Conservation (phyloP, 2,888 invertebrate genomes). For the Eumerus sabulonum region DNA sequence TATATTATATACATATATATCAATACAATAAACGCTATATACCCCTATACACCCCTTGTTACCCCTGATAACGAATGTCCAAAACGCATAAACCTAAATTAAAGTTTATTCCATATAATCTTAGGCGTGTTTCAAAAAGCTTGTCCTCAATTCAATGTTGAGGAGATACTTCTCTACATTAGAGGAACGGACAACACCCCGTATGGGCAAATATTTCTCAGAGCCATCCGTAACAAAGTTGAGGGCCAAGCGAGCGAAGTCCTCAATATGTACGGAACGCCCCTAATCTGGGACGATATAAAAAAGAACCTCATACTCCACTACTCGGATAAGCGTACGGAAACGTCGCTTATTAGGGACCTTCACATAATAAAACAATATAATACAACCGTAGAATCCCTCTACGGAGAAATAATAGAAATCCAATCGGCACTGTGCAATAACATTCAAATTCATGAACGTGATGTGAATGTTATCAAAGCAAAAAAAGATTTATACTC, state of each 20-base stretch:
- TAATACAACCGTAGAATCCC: slow-evolving; percentile 51
- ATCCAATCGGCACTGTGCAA: slow-evolving; percentile 63
- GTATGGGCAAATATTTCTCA: not conserved
- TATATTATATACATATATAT: not conserved
- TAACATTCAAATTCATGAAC: slow-evolving; percentile 65
- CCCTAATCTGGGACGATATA: slow-evolving; percentile 45
- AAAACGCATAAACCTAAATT: slow-evolving; percentile 2
- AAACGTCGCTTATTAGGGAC: slow-evolving; percentile 61
- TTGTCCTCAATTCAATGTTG: slow-evolving; percentile 1
- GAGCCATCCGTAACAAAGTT: slow-evolving; percentile 1
- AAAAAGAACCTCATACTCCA: slow-evolving; percentile 60
- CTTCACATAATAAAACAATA: slow-evolving; percentile 51
- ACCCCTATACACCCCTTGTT: not conserved
- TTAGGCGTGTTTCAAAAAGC: slow-evolving; percentile 1
- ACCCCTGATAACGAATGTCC: not conserved
- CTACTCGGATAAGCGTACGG: slow-evolving; percentile 64
- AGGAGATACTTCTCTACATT: slow-evolving; percentile 5
- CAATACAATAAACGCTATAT: not conserved
- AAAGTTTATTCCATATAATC: slow-evolving; percentile 7
- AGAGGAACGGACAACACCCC: slow-evolving; percentile 5
- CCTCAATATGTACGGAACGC: slow-evolving; percentile 6
- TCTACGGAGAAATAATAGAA: slow-evolving; percentile 68
- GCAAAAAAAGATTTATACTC: slow-evolving; percentile 63
- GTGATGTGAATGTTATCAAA: slow-evolving; percentile 54
- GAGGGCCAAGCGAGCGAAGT: not conserved